A percentile compares a stretch with the other conserved stretches of the same genome.
These are phyloP conservation scores for Sarcophaga peregrina DNA, from an alignment of 1,140 invertebrate species.

Conservation along the genomic window DNA sequence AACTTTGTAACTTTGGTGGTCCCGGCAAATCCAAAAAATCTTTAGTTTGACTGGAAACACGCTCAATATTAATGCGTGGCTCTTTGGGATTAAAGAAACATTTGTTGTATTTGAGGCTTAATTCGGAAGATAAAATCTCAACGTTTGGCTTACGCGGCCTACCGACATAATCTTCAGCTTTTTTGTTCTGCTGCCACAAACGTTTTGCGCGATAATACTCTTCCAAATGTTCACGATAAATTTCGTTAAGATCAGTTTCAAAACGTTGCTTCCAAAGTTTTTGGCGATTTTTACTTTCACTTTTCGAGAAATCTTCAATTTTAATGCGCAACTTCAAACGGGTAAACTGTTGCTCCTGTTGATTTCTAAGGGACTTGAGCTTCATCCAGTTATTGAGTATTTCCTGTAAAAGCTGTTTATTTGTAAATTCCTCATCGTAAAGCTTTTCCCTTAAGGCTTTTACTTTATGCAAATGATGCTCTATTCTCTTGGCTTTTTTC, in stretches of 20 bases:
- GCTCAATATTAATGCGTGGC: constrained; percentile 66
- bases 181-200: constrained; percentile 48
- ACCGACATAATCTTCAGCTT: constrained; percentile 18
- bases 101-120: constrained; percentile 61
- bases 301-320: constrained; percentile 49
- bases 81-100: constrained; percentile 68
- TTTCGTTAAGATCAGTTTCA: constrained; percentile 63
- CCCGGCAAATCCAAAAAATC: constrained; percentile 42
- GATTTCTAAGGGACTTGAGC: constrained; percentile 61
- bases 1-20: constrained; percentile 51
- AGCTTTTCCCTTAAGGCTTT: constrained; percentile 59
- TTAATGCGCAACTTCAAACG: constrained; percentile 63
- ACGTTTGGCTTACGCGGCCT: constrained; percentile 61
- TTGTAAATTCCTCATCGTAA: constrained; percentile 58
- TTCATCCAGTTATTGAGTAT: constrained; percentile 64
- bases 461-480: constrained; percentile 53
- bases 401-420: constrained; percentile 57
- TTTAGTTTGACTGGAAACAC: constrained; percentile 54
- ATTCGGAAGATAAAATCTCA: constrained; percentile 55
- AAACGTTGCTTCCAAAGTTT: constrained; percentile 55
- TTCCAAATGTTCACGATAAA: constrained; percentile 62
- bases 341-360: constrained; percentile 63
- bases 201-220: constrained; percentile 57
- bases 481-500: constrained; percentile 33
- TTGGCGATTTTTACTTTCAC: constrained; percentile 49